Base-by-base conservation (phyloP, 2,888 invertebrate species). In the Sarcophaga carnaria region DNA sequence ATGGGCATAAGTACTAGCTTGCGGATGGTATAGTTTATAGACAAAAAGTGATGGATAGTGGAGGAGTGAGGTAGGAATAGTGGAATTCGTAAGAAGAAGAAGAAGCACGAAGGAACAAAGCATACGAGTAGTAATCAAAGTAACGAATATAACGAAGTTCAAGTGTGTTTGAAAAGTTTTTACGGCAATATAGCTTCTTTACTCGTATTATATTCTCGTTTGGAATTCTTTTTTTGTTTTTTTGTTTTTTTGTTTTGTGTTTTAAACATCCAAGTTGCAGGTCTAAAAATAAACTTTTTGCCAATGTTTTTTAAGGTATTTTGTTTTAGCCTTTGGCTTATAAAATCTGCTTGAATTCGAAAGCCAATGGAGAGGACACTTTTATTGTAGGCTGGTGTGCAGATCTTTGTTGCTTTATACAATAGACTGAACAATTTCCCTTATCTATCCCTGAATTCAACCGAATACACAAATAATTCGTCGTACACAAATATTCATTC, bases 211-310 rank as follows among this genome's bases (percentile, higher is more conserved):
- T 81, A 81, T 81, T 87, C 75, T 79, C 79, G 87, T 85, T 76
- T 85, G 72, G 72, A 83, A 76, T 27, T 37, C 1, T 5, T 37
- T 37, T 80, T 64, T 67, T 20, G 27, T 74, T 1, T 76, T 64
- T 25, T 14, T 25, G 59, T 74, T 1, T 76, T 54, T n/a, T 14
- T 25, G 59, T 59, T 1, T 59, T 54, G 11, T 70, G 10, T 49
- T 14, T 49, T 14, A 49, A 14, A 49, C 11, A 54, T 54, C 54
- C 54, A 54, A 54, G 54, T 62, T n/a, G 8, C 20, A 62, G 10
- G 8, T 91, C 91, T 91, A 91, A 91, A 91, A 91, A 91, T 91
- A 91, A 91, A 91, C 91, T 88, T 89, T 84, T 81, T 83, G 89
- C 88, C 90, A 84, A 79, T 82, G 71, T 80, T 90, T 90, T 72